Percentiles rank a stretch among this genome's conserved stretches.
Conservation (phyloP, 2,113 vertebrate genomes). For the Scomber scombrus region DNA sequence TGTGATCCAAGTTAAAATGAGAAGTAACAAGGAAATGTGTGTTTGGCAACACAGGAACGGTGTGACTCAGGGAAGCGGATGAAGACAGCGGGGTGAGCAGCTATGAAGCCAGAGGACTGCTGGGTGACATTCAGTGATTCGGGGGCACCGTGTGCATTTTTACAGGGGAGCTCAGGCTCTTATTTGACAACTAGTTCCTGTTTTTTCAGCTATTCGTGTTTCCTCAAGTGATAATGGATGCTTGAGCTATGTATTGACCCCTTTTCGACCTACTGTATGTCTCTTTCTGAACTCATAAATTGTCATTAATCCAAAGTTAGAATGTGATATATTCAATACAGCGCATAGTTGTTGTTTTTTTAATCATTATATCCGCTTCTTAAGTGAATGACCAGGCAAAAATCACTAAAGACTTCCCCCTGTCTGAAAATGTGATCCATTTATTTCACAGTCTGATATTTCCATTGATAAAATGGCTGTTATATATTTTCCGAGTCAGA, state of each 20-base stretch:
- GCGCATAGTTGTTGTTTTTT: constrained; percentile 23
- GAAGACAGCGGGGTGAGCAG: constrained; percentile 32
- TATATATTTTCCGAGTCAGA: constrained; percentile 38
- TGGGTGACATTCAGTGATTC: constrained; percentile 37
- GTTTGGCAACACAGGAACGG: constrained; percentile 21
- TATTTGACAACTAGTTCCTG: constrained; percentile 51
- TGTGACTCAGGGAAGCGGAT: background rate
- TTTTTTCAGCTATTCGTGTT: constrained; percentile 45
- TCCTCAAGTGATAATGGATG: constrained; percentile 61
- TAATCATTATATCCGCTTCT: constrained; percentile 57
- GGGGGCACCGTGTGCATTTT: constrained; percentile 35
- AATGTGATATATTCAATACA: constrained; percentile 43
- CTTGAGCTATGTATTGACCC: constrained; percentile 54
- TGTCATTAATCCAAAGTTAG: constrained; percentile 57
- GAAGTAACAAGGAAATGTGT: constrained; percentile 23
- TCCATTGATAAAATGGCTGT: constrained; percentile 55
- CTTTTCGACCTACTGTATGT: constrained; percentile 28
- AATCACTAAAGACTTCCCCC: constrained; percentile 14
- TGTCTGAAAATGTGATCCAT: constrained; percentile 54
- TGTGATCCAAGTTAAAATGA: constrained; percentile 29
- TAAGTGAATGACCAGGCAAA: constrained; percentile 61
- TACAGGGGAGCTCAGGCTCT: constrained; percentile 32
- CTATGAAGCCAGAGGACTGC: constrained; percentile 10
- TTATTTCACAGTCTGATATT: constrained; percentile 61
- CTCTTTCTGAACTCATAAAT: constrained; percentile 31